Evolutionary conservation across 2,113 vertebrate species (phyloP), one percentile per base, ranked within the genome.

Genomic region (human (Homo sapiens)): DNA sequence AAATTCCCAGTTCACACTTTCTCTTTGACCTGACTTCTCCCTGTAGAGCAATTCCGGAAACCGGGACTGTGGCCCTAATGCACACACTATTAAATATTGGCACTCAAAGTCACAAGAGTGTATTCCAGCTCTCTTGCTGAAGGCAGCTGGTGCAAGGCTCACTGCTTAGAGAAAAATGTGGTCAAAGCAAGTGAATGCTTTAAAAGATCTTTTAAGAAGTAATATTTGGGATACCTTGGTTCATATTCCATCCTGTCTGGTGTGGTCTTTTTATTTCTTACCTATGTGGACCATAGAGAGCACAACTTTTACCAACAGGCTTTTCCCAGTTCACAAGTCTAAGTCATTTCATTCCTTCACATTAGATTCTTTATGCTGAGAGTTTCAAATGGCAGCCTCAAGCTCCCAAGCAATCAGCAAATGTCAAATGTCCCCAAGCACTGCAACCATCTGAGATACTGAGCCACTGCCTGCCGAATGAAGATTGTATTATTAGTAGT

Each of bases 361-460:
- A 1, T 96, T 94, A 45, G 27, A 92, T 97, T 96, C 95, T 96
- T 96, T 96, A 52, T 76, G 87, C 83, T 93, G 81, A 94, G 92
- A 48, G 68, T 72, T 92, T 66, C 87, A 97, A 96, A 95, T 97
- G 89, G 87, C 85, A 91, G 61, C 43, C 0, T 93, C 96, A 38
- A 64, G 89, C 20, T 88, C 90, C 88, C 85, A 91, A 55, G 61
- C 55, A 91, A 98, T 97, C 78, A 91, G 96, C 96, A 97, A 98
- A 97, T 98, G 96, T 97, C 98, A 98, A 97, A 96, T 90, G 97
- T 95, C 98, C 94, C 89, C 30, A 94, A 89, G 94, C 12, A 86
- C 10, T 64, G 43, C 87, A 96, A 82, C 94, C 95, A 97, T 50
- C 97, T 97, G 98, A 98, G 96, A 90, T 90, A 72, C 76, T 50